These are phyloP conservation scores for Hipposideros armiger DNA, from an alignment of 2,113 vertebrate genomes.

Conservation along the genomic window DNA sequence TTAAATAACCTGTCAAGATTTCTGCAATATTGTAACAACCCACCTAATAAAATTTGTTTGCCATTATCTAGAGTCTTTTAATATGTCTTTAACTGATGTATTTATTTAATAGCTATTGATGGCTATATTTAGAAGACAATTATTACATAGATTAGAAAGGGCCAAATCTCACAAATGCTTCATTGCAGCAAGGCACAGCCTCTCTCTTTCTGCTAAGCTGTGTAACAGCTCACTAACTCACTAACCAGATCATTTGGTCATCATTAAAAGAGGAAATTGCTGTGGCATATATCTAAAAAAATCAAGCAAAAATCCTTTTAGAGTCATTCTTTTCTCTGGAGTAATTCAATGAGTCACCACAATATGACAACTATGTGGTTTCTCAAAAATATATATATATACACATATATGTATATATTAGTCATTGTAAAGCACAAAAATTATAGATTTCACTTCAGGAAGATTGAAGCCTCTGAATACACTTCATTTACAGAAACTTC, in stretches of 20 bases:
- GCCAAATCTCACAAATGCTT: conserved; percentile 54
- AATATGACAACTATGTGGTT: conserved; percentile 69
- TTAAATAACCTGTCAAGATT: conserved; percentile 67
- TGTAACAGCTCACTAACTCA: conserved; percentile 49
- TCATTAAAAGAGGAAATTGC: conserved; percentile 73
- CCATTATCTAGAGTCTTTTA: conserved; percentile 49
- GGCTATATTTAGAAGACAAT: conserved; percentile 73
- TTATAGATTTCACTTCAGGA: conserved; percentile 69
- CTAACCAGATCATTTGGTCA: conserved; percentile 48
- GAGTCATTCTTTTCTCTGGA: conserved; percentile 73
- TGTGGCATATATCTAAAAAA: conserved; percentile 66
- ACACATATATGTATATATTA: not conserved
- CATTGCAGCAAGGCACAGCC: conserved; percentile 30
- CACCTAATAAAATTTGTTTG: conserved; percentile 51
- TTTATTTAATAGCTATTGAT: conserved; percentile 67
- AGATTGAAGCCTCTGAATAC: conserved; percentile 55
- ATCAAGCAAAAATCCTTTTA: conserved; percentile 65
- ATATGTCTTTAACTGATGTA: conserved; percentile 59
- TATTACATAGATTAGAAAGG: conserved; percentile 58
- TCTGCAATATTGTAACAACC: conserved; percentile 10
- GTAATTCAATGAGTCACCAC: conserved; percentile 75
- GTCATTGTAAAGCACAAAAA: conserved; percentile 71
- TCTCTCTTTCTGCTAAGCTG: conserved; percentile 65
- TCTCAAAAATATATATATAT: conserved; percentile 36
- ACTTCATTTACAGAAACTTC: conserved; percentile 65